Conservation (phyloP, 2,888 invertebrate species). For the Poecilobothrus nobilitatus region DNA sequence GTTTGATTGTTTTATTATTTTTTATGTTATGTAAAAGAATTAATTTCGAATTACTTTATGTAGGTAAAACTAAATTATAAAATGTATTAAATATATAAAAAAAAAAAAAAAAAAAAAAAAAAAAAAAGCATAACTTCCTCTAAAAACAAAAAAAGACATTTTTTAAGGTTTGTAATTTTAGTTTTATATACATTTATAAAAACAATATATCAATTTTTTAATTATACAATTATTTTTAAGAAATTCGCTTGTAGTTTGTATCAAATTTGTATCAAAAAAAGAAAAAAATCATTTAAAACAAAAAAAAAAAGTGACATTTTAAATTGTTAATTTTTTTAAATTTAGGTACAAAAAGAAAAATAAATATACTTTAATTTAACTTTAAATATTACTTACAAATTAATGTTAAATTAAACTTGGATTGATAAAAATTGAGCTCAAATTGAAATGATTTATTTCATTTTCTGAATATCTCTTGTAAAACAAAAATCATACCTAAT, state of each 20-base stretch:
- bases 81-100: neutral
- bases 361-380: no score
- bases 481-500: no score
- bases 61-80: constrained; percentile 1
- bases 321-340: no score
- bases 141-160: neutral
- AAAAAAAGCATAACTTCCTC: no score
- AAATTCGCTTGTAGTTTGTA: neutral
- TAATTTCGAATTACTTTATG: neutral
- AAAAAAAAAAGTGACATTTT: no score
- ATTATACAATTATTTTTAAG: neutral
- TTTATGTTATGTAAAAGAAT: constrained; percentile 5
- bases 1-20: constrained; percentile 1
- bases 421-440: no score
- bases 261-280: neutral
- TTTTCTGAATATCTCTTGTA: no score
- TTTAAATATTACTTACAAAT: no score
- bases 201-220: neutral
- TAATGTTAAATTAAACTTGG: no score
- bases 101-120: neutral
- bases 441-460: no score
- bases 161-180: neutral
- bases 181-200: neutral
- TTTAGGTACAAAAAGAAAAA: no score
- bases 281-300: no score